Evolutionary conservation across 64 coral and sea anemone genomes (phyloP), one percentile per base, ranked within the genome.

Genomic region (Pachyseris speciosa): DNA sequence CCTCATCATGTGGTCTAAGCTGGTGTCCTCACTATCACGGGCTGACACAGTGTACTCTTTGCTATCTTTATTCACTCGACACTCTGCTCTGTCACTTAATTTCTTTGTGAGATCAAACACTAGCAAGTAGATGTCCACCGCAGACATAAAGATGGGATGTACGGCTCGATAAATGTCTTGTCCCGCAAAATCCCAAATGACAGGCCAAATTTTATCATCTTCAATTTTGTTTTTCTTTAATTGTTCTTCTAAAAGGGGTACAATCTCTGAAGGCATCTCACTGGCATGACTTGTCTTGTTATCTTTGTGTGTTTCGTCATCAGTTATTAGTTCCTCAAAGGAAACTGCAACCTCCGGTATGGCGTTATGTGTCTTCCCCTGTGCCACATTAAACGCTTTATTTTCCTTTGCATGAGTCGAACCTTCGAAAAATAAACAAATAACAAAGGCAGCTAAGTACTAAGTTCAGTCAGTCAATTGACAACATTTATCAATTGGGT

Each of bases 111-210:
- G 69, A 20, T 72, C 69, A 72, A 72, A 4, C 2, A 43, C 69
- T 25, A 72, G 38, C 4, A 72, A 19, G 19, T 41, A 72, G 10
- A 72, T 43, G 5, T 7, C 37, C 20, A 42, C 69, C 34, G 69
- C 10, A 20, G 69, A 72, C 69, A 72, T 72, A 19, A 72, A 72
- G 16, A 72, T 42, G 17, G 69, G 69, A 72, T 72, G 69, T 20
- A 72, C 42, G 69, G 69, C 69, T n/a, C 38, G 69, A 36, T 42
- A 72, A 36, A 72, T 20, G 20, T 12, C 69, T 72, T 72, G 69
- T 4, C 60, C 60, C 9, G 60, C 60, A 29, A 64, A 64, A 26
- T 64, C 60, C 60, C 60, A 64, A 64, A 72, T 72, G 33, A 72
- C 69, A 38, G 69, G 69, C 69, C 69, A 72, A 7, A 72, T 43